These are phyloP conservation scores for Heliconius sara DNA, from an alignment of 2,888 invertebrate species.

Conservation along the genomic window DNA sequence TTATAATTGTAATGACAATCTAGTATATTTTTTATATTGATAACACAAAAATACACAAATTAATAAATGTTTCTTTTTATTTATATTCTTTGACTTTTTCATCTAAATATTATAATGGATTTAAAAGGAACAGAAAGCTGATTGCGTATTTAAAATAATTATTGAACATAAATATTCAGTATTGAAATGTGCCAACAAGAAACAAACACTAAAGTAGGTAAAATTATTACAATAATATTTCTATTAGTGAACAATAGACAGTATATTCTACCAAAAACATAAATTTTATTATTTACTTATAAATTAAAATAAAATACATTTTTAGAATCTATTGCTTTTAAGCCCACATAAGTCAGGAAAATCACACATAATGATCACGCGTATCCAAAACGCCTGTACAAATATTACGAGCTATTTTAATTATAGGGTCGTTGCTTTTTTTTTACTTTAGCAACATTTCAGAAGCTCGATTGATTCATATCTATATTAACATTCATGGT, in stretches of 20 bases:
- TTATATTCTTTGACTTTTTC: background rate
- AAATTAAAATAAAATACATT: background rate
- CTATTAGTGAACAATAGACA: background rate
- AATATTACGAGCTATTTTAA: background rate
- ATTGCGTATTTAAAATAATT: background rate
- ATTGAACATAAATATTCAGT: too few species aligned
- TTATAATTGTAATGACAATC: too few species aligned
- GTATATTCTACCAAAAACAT: background rate
- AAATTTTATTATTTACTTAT: background rate
- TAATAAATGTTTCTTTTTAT: background rate
- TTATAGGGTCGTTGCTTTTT: background rate
- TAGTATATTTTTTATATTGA: too few species aligned
- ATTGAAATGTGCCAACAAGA: too few species aligned
- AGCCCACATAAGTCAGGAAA: background rate
- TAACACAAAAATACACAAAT: too few species aligned
- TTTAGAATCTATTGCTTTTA: background rate
- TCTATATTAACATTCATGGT: too few species aligned
- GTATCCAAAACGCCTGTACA: background rate
- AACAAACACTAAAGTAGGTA: too few species aligned
- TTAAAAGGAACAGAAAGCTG: background rate
- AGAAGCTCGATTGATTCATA: too few species aligned
- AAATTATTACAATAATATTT: background rate
- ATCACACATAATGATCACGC: background rate
- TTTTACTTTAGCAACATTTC: too few species aligned
- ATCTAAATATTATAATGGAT: background rate